Percentiles rank a stretch among this genome's conserved stretches.
Conservation (phyloP, 2,888 invertebrate genomes). For the Stenotaenia linearis region DNA sequence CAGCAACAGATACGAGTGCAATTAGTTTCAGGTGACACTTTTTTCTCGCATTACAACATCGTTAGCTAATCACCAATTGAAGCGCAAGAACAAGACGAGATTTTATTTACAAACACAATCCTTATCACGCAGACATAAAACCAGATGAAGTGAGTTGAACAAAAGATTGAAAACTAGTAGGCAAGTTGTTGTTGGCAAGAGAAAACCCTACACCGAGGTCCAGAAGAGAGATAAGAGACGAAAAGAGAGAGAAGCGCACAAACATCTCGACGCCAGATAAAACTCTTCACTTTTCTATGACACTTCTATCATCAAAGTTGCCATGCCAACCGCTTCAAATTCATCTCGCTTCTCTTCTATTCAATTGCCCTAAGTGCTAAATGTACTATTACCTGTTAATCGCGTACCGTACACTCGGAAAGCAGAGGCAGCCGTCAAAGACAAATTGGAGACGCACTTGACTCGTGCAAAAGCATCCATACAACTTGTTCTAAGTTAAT, state of each 20-base stretch:
- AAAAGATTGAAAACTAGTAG: constrained; percentile 17
- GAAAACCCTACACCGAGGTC: not conserved
- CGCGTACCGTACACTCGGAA: not conserved
- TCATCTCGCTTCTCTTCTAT: not conserved
- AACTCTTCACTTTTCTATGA: constrained; percentile 14
- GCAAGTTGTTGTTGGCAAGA: not conserved
- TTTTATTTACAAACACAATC: constrained; percentile 22
- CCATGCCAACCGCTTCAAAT: not conserved
- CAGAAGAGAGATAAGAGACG: constrained; percentile 3
- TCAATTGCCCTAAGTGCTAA: not conserved
- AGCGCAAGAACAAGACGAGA: not conserved
- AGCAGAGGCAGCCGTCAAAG: not conserved
- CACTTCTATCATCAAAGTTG: not conserved
- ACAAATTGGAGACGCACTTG: not conserved
- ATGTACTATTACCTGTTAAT: not conserved
- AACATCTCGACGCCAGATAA: constrained; percentile 19
- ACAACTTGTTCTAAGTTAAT: not conserved
- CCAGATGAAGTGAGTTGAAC: not conserved
- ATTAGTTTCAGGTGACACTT: not conserved
- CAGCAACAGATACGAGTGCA: not conserved
- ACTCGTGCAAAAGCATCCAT: not conserved
- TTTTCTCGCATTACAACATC: not conserved
- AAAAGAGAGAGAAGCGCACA: not conserved
- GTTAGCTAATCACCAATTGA: not conserved
- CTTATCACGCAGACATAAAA: constrained; percentile 9